Conservation (phyloP, 2,888 invertebrate genomes). For the Hypolimnas misippus region DNA sequence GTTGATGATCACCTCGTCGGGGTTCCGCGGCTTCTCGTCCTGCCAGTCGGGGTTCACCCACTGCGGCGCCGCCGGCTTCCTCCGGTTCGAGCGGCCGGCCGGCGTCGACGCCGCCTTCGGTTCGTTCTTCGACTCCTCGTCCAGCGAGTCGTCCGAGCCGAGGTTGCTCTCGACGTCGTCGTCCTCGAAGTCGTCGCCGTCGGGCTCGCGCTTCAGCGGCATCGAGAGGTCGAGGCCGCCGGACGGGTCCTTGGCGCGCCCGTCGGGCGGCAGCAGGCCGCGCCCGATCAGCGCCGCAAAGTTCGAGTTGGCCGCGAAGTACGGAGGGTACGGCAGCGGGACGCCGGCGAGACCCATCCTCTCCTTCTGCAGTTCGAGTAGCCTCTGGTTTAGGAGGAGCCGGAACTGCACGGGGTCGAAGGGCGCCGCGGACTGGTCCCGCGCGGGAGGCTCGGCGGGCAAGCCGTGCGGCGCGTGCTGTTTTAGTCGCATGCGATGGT, state of each 20-base stretch:
- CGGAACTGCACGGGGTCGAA: conserved; percentile 97
- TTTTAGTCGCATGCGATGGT: conserved; percentile 98
- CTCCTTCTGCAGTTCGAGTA: conserved; percentile 94
- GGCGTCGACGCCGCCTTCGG: conserved; percentile 81
- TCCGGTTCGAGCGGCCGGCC: conserved; percentile 84
- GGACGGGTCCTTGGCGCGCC: conserved; percentile 89
- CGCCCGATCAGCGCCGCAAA: conserved; percentile 90
- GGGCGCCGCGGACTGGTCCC: conserved; percentile 89
- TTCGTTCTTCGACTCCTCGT: conserved; percentile 85
- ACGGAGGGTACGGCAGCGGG: conserved; percentile 90
- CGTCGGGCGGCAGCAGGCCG: conserved; percentile 85
- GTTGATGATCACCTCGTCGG: conserved; percentile 94
- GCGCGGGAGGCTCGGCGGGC: conserved; percentile 88
- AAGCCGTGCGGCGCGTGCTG: conserved; percentile 93
- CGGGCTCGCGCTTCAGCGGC: conserved; percentile 91
- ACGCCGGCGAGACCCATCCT: conserved; percentile 90
- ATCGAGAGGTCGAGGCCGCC: conserved; percentile 95
- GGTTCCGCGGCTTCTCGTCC: conserved; percentile 85
- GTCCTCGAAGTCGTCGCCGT: conserved; percentile 91
- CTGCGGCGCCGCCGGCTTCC: conserved; percentile 98
- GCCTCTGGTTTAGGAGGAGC: conserved; percentile 93
- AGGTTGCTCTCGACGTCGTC: conserved; percentile 91
- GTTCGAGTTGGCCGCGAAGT: conserved; percentile 90
- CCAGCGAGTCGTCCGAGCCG: conserved; percentile 87
- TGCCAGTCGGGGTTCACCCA: conserved; percentile 98